These are phyloP conservation scores for Epinephelus coioides DNA, from an alignment of 2,797 vertebrate genomes.

Conservation along the genomic window DNA sequence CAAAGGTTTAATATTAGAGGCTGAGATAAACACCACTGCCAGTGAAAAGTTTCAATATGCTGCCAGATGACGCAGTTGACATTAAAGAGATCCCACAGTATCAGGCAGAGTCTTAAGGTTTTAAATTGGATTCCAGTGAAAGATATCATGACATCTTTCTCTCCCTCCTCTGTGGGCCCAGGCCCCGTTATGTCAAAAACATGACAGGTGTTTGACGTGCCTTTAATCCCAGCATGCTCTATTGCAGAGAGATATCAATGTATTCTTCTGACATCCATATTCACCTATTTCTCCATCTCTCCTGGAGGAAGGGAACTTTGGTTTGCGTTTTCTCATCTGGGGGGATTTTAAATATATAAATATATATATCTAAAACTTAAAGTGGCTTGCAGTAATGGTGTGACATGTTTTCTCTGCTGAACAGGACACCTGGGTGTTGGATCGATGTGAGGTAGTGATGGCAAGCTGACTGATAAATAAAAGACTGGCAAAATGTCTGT, in stretches of 20 bases:
- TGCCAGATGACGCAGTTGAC: slow-evolving; percentile 16
- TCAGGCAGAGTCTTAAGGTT: slow-evolving; percentile 12
- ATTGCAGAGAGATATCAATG: slow-evolving; percentile 23
- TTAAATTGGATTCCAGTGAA: slow-evolving; percentile 28
- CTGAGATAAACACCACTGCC: slow-evolving; percentile 14
- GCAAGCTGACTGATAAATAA: slow-evolving; percentile 31
- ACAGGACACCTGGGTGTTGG: slow-evolving; percentile 12
- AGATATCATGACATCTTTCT: slow-evolving; percentile 26
- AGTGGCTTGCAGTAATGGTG: slow-evolving; percentile 16
- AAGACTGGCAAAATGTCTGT: slow-evolving; percentile 26
- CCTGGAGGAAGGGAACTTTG: background rate
- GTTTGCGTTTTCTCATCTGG: slow-evolving; percentile 28
- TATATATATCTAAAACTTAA: background rate
- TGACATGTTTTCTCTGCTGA: slow-evolving; percentile 37
- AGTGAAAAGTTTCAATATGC: slow-evolving; percentile 21
- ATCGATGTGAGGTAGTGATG: slow-evolving; percentile 28
- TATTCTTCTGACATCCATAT: slow-evolving; percentile 20
- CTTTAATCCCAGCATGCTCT: slow-evolving; percentile 48
- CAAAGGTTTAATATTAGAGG: slow-evolving; percentile 37
- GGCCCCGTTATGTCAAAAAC: slow-evolving; percentile 60
- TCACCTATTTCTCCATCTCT: slow-evolving; percentile 17
- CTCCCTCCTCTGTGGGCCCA: slow-evolving; percentile 22
- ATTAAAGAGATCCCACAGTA: slow-evolving; percentile 19
- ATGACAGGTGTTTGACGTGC: slow-evolving; percentile 43
- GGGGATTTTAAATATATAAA: slow-evolving; percentile 1